Evolutionary conservation across 2,113 vertebrate genomes (phyloP).

Genomic region (Scytalopus superciliaris): DNA sequence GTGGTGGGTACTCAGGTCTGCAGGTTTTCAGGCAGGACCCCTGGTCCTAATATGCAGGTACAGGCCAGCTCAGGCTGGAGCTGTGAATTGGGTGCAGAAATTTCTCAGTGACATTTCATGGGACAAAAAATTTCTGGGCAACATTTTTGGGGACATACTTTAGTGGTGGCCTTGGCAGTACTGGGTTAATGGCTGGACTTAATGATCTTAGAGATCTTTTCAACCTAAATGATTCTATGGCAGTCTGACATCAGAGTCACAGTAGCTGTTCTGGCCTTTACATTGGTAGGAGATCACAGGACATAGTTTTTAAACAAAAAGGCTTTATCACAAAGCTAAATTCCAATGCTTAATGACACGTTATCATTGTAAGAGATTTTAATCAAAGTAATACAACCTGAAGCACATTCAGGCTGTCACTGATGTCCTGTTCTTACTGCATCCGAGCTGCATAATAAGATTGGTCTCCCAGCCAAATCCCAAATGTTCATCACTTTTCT

Average conservation of each 20-base stretch:
- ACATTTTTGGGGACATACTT: not conserved
- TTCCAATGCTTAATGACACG: not conserved
- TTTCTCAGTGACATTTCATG: not conserved
- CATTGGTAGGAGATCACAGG: not conserved
- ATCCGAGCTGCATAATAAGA: not conserved
- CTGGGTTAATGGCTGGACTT: not conserved
- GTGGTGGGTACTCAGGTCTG: not conserved
- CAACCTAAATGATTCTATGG: not conserved
- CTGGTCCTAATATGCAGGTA: not conserved
- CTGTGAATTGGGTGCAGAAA: not conserved
- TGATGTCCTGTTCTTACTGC: not conserved
- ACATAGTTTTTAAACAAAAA: not conserved
- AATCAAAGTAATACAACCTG: not conserved
- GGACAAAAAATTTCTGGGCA: not conserved
- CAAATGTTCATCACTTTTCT: not conserved
- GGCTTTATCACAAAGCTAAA: not conserved
- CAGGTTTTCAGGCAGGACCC: not conserved
- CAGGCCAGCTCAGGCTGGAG: accelerated
- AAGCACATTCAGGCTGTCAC: not conserved
- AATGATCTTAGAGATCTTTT: not conserved
- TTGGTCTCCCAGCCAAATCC: not conserved
- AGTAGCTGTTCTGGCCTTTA: not conserved
- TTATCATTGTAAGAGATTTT: not conserved
- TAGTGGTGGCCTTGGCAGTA: not conserved
- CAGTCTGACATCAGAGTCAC: not conserved